These are phyloP conservation scores for Pseudococcus longispinus DNA, from an alignment of 2,888 invertebrate species.

Conservation along the genomic window DNA sequence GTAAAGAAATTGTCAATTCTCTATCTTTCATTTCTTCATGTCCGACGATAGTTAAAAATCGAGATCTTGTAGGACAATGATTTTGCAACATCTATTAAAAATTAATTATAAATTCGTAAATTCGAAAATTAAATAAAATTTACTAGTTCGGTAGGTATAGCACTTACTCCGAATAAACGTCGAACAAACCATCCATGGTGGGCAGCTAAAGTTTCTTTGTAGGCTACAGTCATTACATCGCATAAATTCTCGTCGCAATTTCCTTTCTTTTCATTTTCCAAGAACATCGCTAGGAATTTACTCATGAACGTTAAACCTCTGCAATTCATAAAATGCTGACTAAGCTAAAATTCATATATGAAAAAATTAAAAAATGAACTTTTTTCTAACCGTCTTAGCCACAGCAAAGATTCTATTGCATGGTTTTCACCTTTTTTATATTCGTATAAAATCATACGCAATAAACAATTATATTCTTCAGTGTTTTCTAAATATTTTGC, in stretches of 20 bases:
- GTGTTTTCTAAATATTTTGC: conserved; percentile 36
- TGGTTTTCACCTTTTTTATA: conserved; percentile 2
- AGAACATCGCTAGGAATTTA: conserved; percentile 4
- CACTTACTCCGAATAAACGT: conserved; percentile 33
- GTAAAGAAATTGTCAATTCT: background rate
- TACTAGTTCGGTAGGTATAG: background rate
- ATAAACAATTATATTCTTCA: background rate
- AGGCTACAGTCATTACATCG: background rate
- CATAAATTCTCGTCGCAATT: conserved; percentile 26
- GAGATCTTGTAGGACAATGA: background rate
- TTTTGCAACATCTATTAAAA: background rate
- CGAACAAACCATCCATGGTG: conserved; percentile 17
- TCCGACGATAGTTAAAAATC: conserved; percentile 11
- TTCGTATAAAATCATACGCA: conserved; percentile 21
- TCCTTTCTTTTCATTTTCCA: conserved; percentile 47
- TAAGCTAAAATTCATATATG: background rate
- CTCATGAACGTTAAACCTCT: conserved; percentile 49
- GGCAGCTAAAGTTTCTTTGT: conserved; percentile 26
- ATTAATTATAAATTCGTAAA: background rate
- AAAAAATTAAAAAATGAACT: background rate
- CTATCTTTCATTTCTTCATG: background rate
- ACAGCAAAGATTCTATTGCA: conserved; percentile 18
- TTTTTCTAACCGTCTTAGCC: conserved; percentile 41
- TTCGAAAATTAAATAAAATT: background rate
- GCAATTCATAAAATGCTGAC: background rate